Percentiles rank a stretch among this genome's conserved stretches.
These are phyloP conservation scores for Copidosoma floridanum DNA, from an alignment of 1,140 invertebrate genomes.

Conservation along the genomic window DNA sequence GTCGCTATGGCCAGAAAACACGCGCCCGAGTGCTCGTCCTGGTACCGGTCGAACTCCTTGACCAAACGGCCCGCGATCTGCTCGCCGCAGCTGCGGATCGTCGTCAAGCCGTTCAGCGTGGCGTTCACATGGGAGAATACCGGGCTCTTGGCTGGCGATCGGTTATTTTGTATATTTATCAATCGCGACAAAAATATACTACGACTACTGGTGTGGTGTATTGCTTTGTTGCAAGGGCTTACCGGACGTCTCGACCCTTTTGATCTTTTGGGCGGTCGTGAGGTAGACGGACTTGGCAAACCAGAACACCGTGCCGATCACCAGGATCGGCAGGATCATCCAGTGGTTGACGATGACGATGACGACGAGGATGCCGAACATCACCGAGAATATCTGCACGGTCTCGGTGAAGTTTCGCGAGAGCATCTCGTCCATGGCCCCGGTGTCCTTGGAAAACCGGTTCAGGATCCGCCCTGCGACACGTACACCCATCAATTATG, in stretches of 20 bases:
- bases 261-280: conserved; percentile 62
- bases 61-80: conserved; percentile 63
- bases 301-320: conserved; percentile 59
- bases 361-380: conserved; percentile 56
- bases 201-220: no score
- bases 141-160: conserved; percentile 65
- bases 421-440: conserved; percentile 77
- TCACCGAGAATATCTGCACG: conserved; percentile 53
- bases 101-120: conserved; percentile 75
- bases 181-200: no score
- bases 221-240: no score
- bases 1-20: conserved; percentile 64
- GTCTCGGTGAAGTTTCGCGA: conserved; percentile 70
- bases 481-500: no score
- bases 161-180: no score
- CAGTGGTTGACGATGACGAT: conserved; percentile 61
- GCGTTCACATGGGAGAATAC: conserved; percentile 81
- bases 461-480: conserved; percentile 69
- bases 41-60: conserved; percentile 67
- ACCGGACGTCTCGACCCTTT: conserved; percentile 60
- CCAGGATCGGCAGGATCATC: conserved; percentile 58
- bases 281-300: conserved; percentile 62
- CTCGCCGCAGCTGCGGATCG: conserved; percentile 72
- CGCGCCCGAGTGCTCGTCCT: conserved; percentile 66
- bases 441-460: conserved; percentile 78